Percentiles rank a stretch among this genome's conserved stretches.
Evolutionary conservation across 2,797 vertebrate species (phyloP).

Genomic region (Pristis pectinata): DNA sequence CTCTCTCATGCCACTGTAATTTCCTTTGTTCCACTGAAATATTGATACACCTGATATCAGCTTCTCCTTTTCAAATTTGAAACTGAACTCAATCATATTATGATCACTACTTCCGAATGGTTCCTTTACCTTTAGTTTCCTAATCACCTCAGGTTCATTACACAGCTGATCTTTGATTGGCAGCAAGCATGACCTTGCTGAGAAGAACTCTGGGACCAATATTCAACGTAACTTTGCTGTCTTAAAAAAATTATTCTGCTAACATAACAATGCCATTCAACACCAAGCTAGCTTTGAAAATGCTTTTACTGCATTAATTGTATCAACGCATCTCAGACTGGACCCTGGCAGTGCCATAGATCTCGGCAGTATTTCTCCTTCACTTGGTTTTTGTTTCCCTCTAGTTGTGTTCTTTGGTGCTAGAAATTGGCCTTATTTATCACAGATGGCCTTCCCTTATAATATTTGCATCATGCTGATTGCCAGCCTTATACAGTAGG

Average conservation of each 20-base stretch:
- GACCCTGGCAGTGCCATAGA: not conserved
- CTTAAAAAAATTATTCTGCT: not conserved
- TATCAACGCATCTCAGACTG: not conserved
- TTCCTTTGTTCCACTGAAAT: too few species aligned
- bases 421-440: not conserved
- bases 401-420: not conserved
- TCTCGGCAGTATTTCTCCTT: not conserved
- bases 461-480: slow-evolving; percentile 26
- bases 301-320: slow-evolving; percentile 4
- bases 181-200: too few species aligned
- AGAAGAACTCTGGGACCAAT: not conserved
- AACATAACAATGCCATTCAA: not conserved
- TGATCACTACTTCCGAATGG: too few species aligned
- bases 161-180: too few species aligned
- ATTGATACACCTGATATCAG: too few species aligned
- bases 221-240: not conserved
- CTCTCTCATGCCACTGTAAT: too few species aligned
- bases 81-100: too few species aligned
- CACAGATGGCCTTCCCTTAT: not conserved
- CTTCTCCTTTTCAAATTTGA: too few species aligned
- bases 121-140: too few species aligned
- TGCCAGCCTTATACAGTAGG: not conserved
- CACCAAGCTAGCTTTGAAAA: not conserved
- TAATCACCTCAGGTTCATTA: too few species aligned
- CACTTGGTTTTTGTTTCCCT: not conserved